Percentiles rank a stretch among this genome's conserved stretches.
Evolutionary conservation across 2,888 invertebrate species (phyloP).

Genomic region (Lamellibrachia satsuma): DNA sequence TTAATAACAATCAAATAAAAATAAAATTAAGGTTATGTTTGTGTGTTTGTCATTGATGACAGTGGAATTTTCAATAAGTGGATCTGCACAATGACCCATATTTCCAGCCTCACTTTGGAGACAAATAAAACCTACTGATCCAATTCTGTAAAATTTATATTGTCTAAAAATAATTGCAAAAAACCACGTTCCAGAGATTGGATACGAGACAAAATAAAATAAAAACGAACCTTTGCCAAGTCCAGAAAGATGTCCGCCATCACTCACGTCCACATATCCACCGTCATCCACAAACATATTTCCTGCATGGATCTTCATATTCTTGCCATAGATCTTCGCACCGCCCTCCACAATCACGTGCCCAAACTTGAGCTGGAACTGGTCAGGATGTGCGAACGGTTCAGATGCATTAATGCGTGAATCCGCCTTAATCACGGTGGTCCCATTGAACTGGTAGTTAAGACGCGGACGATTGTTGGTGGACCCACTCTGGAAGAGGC

Average conservation of each 20-base stretch:
- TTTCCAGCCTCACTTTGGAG: not conserved
- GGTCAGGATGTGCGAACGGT: slow-evolving; percentile 47
- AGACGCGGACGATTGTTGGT: slow-evolving; percentile 45
- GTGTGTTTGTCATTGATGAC: not conserved
- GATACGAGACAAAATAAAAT: not conserved
- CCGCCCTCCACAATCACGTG: slow-evolving; percentile 50
- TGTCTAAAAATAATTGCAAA: no score
- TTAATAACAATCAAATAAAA: no score
- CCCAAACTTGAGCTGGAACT: slow-evolving; percentile 46
- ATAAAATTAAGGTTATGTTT: not conserved
- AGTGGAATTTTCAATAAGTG: not conserved
- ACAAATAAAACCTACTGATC: not conserved
- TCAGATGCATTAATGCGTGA: slow-evolving; percentile 48
- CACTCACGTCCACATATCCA: slow-evolving; percentile 49
- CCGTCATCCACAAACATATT: slow-evolving; percentile 53
- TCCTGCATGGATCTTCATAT: slow-evolving; percentile 45
- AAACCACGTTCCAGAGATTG: not conserved
- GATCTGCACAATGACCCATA: not conserved
- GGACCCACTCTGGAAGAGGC: slow-evolving; percentile 49
- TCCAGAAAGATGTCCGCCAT: slow-evolving; percentile 49
- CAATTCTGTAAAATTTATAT: no score
- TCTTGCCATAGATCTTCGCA: slow-evolving; percentile 46
- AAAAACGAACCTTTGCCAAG: slow-evolving; percentile 45
- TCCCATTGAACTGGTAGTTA: slow-evolving; percentile 47
- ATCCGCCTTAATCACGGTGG: slow-evolving; percentile 49